Percentiles rank a stretch among this genome's conserved stretches.
Evolutionary conservation across 2,113 vertebrate genomes (phyloP).

Genomic region (Lanius ludovicianus): DNA sequence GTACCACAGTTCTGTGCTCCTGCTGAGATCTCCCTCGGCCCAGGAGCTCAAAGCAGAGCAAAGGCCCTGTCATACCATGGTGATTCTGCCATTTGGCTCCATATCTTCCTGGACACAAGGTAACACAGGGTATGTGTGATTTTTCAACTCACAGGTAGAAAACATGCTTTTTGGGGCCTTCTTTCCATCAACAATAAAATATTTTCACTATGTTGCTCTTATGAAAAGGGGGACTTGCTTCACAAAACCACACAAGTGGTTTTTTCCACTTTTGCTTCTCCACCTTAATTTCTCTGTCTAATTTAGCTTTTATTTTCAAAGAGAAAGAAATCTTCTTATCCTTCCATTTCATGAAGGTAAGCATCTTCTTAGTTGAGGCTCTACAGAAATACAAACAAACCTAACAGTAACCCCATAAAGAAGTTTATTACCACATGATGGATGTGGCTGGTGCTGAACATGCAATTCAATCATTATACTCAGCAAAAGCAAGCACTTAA

Average conservation of each 20-base stretch:
- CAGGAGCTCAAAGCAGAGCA: neutral
- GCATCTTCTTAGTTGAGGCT: neutral
- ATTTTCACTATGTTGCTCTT: neutral
- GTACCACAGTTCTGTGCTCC: neutral
- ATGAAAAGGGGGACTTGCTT: neutral
- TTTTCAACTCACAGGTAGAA: neutral
- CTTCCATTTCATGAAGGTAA: neutral
- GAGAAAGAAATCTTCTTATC: neutral
- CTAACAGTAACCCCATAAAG: neutral
- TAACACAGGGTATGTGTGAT: neutral
- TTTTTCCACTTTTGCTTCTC: neutral
- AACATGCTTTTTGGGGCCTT: neutral
- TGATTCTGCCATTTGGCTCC: neutral
- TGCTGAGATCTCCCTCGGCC: neutral
- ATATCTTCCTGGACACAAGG: neutral
- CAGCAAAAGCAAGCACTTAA: neutral
- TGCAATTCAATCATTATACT: neutral
- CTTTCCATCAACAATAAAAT: neutral
- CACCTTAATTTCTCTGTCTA: neutral
- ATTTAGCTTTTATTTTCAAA: neutral
- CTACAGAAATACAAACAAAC: neutral
- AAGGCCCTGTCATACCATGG: neutral
- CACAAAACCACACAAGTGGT: neutral
- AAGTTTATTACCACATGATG: neutral
- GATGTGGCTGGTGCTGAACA: neutral